These are phyloP conservation scores for Drosophila varians DNA, from an alignment of 1,140 invertebrate species.

Conservation along the genomic window DNA sequence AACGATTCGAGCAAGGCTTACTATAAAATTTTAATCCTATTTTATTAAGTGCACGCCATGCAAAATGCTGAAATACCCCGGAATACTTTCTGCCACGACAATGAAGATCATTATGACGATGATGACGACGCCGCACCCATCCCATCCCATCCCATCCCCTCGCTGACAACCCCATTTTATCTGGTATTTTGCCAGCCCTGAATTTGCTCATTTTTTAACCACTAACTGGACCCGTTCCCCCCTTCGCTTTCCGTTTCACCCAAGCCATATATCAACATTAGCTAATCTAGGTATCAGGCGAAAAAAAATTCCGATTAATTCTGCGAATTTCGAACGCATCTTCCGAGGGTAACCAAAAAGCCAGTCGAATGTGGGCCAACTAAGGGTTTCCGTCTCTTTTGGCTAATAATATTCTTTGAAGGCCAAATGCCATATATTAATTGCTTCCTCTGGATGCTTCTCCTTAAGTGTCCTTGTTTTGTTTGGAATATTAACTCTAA, in stretches of 20 bases:
- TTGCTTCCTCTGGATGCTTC: no score
- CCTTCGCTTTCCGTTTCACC: slow-evolving; percentile 2
- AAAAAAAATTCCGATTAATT: slow-evolving; percentile 32
- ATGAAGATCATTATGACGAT: slow-evolving; percentile 52
- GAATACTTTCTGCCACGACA: slow-evolving; percentile 34
- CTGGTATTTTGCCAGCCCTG: slow-evolving; percentile 19
- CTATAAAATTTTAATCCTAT: slow-evolving; percentile 80
- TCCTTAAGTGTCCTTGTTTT: no score
- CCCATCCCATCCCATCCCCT: no score
- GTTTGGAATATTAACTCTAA: no score
- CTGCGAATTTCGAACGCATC: slow-evolving; percentile 21
- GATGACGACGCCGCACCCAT: slow-evolving; percentile 37
- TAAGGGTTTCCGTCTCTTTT: neutral
- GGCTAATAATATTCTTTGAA: slow-evolving; percentile 11
- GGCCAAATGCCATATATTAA: neutral
- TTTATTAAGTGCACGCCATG: slow-evolving; percentile 75
- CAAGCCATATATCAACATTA: slow-evolving; percentile 28
- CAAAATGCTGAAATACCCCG: slow-evolving; percentile 19
- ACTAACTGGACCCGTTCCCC: slow-evolving; percentile 15
- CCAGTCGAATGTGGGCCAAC: slow-evolving; percentile 7
- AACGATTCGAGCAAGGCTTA: slow-evolving; percentile 18
- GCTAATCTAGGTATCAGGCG: slow-evolving; percentile 39
- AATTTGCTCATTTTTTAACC: slow-evolving; percentile 37
- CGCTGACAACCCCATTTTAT: slow-evolving; percentile 43
- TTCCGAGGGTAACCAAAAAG: neutral